A percentile compares a stretch with the other conserved stretches of the same genome.
Evolutionary conservation across 1,140 invertebrate genomes (phyloP).

Genomic region (Vanessa tameamea): DNA sequence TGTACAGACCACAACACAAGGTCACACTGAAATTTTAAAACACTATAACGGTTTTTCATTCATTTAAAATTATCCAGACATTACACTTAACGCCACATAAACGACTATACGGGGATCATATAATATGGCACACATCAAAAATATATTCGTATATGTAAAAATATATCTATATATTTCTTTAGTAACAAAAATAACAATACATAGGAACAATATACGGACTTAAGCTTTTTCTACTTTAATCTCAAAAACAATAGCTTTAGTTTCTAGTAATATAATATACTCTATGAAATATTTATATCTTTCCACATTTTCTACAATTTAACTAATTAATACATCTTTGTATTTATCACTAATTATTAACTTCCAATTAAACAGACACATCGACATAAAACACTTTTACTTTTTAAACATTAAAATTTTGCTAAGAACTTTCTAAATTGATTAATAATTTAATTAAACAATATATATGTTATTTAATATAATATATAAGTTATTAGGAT

Average conservation of each 20-base stretch:
- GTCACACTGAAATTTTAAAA: background rate
- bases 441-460: no score
- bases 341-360: background rate
- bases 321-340: background rate
- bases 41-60: background rate
- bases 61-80: background rate
- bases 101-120: constrained; percentile 10
- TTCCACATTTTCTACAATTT: background rate
- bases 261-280: background rate
- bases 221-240: background rate
- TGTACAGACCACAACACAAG: no score
- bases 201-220: background rate
- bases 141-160: constrained; percentile 3
- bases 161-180: background rate
- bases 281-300: background rate
- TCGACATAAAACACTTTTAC: no score
- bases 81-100: constrained; percentile 7
- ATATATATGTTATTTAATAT: no score
- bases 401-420: no score
- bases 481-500: no score
- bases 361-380: no score
- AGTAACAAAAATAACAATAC: background rate
- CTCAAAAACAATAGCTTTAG: background rate
- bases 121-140: constrained; percentile 18
- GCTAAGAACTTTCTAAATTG: no score